Base-by-base conservation (phyloP, 2,888 invertebrate species). In the Synanthedon andrenaeformis region DNA sequence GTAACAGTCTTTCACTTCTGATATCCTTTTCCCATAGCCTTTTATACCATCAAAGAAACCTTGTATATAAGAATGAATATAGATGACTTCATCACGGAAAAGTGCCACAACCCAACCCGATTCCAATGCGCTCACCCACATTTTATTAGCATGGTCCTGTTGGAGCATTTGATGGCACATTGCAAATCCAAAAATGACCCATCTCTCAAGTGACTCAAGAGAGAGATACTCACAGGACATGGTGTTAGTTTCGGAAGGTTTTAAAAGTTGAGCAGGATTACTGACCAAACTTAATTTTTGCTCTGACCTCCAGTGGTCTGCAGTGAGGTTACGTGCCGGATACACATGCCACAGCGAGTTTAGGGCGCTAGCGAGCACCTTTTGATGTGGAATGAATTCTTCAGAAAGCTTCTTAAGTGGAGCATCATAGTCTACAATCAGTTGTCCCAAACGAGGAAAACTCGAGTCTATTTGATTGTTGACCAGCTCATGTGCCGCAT, bases 151-250 rank as follows among this genome's bases (percentile, higher is more conserved):
- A 63, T 93, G 93, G 45, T 93, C 94, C 67, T 95, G 94, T 61
- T 94, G 94, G 45, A 99, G 85, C 79, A 93, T 92, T 69, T 94
- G 94, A 77, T 98, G 97, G 71, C 97, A 96, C 45, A 99, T 85
- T 59, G 97, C 91, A 69, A 97, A 92, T 0, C 98, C 98, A 79
- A 99, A 95, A 63, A 99, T 95, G 28, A 99, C 94, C 98, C 98
- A 99, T 68, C 96, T 91, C 73, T 99, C 99, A 90, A 99, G 93
- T 45, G 92, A 91, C 72, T 99, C 99, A 56, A 99, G 82, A 1
- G 99, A 98, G 52, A 99, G 84, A 79, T 96, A 99, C 88, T 99
- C 99, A 79, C 98, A 99, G 2, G 98, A 98, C 91, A 98, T 97
- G 19, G 95, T 96, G 65, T 98, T 98, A 0, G 97, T 97, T 65